These are phyloP conservation scores for Mixornis gularis DNA, from an alignment of 2,113 vertebrate genomes.

Conservation along the genomic window DNA sequence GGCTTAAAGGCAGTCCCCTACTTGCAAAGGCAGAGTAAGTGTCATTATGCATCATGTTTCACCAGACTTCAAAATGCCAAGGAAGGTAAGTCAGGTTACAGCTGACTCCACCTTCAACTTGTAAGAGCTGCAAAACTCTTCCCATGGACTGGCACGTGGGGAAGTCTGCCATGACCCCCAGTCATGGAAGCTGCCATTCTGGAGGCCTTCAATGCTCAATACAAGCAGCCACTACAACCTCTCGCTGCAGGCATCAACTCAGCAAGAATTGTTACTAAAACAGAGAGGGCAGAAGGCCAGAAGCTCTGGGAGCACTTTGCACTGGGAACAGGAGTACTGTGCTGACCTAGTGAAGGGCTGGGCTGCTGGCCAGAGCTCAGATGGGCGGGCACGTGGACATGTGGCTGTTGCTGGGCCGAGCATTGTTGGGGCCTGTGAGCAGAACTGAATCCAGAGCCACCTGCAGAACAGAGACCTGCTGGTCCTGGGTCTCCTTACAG, in stretches of 20 bases:
- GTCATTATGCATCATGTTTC: constrained; percentile 40
- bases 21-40: constrained; percentile 33
- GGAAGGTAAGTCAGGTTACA: constrained; percentile 25
- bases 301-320: neutral
- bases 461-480: neutral
- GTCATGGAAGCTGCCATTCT: neutral
- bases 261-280: neutral
- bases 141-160: neutral
- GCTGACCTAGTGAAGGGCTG: neutral
- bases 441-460: neutral
- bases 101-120: constrained; percentile 3
- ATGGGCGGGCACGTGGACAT: accelerated
- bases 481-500: neutral
- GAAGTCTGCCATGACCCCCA: neutral
- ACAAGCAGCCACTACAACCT: neutral
- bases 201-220: neutral
- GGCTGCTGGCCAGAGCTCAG: neutral
- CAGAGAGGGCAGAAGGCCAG: neutral
- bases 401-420: neutral
- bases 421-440: neutral
- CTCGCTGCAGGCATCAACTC: accelerated
- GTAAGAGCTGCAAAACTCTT: neutral
- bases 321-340: neutral
- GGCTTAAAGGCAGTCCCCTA: constrained; percentile 11
- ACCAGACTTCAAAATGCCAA: constrained; percentile 38